Conservation (phyloP, 2,113 vertebrate species). For the Nestor notabilis region DNA sequence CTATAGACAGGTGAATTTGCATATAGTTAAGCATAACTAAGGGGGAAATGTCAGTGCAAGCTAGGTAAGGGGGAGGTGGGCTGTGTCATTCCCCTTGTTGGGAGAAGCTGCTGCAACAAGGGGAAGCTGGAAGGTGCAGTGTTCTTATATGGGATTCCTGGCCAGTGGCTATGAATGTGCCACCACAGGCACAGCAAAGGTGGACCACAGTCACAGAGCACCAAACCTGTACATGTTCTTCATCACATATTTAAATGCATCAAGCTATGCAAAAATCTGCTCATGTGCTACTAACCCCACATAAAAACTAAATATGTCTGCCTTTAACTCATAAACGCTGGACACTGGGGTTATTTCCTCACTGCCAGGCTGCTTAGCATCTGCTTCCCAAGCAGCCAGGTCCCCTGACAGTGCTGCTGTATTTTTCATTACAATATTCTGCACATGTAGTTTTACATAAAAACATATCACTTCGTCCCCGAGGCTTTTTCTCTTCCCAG, state of each 20-base stretch:
- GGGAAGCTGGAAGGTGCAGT: background rate
- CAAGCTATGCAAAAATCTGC: background rate
- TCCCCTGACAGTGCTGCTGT: background rate
- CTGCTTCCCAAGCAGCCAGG: background rate
- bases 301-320: background rate
- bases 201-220: background rate
- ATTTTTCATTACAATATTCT: slow-evolving; percentile 22
- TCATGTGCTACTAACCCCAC: background rate
- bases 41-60: background rate
- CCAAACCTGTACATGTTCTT: background rate
- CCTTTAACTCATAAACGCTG: background rate
- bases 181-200: background rate
- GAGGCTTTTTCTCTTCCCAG: slow-evolving; percentile 3
- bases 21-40: background rate
- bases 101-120: background rate
- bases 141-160: background rate
- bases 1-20: background rate
- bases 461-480: background rate
- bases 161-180: background rate
- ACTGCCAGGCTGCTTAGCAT: background rate
- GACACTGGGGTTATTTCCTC: background rate
- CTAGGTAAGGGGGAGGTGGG: background rate
- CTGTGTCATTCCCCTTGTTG: background rate
- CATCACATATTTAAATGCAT: background rate
- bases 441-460: background rate